These are phyloP conservation scores for Otolemur crassicaudatus DNA, from an alignment of 2,797 vertebrate species.

Conservation along the genomic window DNA sequence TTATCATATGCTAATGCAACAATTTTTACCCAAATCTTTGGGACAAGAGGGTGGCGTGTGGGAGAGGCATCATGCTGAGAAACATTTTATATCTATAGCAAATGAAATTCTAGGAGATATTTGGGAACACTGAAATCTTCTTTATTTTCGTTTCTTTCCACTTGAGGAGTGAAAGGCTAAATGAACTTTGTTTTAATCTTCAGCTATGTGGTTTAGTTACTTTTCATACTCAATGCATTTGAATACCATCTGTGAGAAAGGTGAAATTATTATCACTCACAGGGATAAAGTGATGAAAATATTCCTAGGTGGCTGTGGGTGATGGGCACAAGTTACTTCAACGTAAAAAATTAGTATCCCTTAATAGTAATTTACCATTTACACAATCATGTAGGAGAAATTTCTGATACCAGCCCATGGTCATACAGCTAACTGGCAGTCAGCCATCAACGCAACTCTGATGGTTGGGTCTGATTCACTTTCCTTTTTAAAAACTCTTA, in stretches of 20 bases:
- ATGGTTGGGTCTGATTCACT: not conserved
- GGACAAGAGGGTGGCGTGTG: not conserved
- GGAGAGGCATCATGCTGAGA: not conserved
- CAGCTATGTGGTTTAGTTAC: not conserved
- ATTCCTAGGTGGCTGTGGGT: not conserved
- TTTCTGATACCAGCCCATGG: not conserved
- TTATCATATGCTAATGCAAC: not conserved
- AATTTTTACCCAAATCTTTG: not conserved
- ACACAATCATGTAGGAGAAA: not conserved
- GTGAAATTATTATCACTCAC: not conserved
- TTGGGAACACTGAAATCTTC: not conserved
- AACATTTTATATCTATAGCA: not conserved
- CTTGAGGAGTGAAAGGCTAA: not conserved
- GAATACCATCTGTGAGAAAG: not conserved
- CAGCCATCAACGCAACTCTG: not conserved
- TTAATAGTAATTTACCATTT: not conserved
- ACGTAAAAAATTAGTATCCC: not conserved
- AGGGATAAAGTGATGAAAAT: not conserved
- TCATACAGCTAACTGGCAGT: not conserved
- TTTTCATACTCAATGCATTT: slow-evolving; percentile 32
- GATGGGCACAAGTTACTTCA: not conserved
- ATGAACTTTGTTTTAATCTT: not conserved
- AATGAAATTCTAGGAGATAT: slow-evolving; percentile 21
- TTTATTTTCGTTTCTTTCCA: not conserved
- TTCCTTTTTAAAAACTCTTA: not conserved